Evolutionary conservation across 2,113 vertebrate genomes (phyloP), one percentile per base, ranked within the genome.

Genomic region (Ornithorhynchus anatinus): DNA sequence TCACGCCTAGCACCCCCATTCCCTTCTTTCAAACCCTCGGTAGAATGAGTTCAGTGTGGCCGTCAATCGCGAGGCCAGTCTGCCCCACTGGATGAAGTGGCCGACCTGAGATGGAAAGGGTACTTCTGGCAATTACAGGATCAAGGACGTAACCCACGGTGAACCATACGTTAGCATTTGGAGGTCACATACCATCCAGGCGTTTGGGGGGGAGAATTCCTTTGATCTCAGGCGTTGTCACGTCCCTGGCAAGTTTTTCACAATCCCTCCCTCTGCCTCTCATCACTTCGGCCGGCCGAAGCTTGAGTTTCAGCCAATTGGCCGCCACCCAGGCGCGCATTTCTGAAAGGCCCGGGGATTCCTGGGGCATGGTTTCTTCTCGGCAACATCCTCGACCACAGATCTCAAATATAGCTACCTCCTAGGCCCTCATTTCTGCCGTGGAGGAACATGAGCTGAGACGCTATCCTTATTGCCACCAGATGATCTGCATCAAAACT

Each of bases 201-300:
- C n/a, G n/a, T n/a, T n/a, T n/a, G n/a, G n/a, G n/a, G n/a, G n/a
- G n/a, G n/a, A 64, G 25, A 27, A 48, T 38, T 39, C 39, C 80
- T 79, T 81, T 80, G 66, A 80, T 75, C 59, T 44, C 38, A 35
- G 59, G 76, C 29, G 31, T 17, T 48, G 69, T 72, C 44, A 53
- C 53, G 44, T 72, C 70, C 70, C 78, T 78, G 71, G 60, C 52
- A 16, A 48, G 51, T 39, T 67, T 59, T 66, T 47, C 39, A 47
- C 79, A 65, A 57, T 53, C 43, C 63, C 39, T 69, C 48, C 64
- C 69, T 72, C 62, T 74, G 61, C 42, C 48, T 68, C 35, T 36
- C 62, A 47, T 44, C 52, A 58, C 60, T 70, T 61, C 32, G 53
- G 52, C 10, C 32, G 67, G 63, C 53, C 29, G 42, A 39, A 20